Evolutionary conservation across 2,797 vertebrate species (phyloP).

Genomic region (Siniperca undulata): DNA sequence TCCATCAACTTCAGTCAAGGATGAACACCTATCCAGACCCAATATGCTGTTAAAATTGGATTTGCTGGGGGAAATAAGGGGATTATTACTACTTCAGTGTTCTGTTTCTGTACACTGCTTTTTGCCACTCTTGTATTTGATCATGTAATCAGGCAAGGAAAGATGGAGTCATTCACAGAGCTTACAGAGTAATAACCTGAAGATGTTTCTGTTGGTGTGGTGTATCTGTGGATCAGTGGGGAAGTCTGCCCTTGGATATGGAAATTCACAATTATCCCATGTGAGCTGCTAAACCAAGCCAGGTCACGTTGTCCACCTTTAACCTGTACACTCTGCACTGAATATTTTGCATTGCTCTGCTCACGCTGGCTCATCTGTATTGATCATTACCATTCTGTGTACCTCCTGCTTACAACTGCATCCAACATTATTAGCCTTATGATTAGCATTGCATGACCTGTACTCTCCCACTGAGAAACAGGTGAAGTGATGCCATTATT

Average conservation of each 20-base stretch:
- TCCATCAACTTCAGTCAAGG: conserved; percentile 77
- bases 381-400: conserved; percentile 52
- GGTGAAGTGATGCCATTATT: conserved; percentile 55
- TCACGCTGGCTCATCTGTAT: conserved; percentile 47
- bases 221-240: conserved; percentile 18
- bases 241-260: conserved; percentile 65
- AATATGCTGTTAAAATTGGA: conserved; percentile 78
- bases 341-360: conserved; percentile 42
- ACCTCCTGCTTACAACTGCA: conserved; percentile 54
- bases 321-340: conserved; percentile 33
- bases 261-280: conserved; percentile 64
- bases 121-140: conserved; percentile 74
- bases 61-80: conserved; percentile 69
- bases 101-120: conserved; percentile 65
- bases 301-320: conserved; percentile 62
- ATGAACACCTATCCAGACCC: conserved; percentile 68
- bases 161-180: conserved; percentile 73
- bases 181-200: conserved; percentile 76
- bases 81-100: conserved; percentile 75
- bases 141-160: conserved; percentile 73
- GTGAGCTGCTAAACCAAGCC: conserved; percentile 44
- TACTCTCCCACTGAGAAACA: conserved; percentile 50
- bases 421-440: conserved; percentile 64
- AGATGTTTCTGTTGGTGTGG: conserved; percentile 44
- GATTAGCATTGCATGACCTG: conserved; percentile 68